Evolutionary conservation across 2,797 vertebrate species (phyloP), one percentile per base, ranked within the genome.

Genomic region (Coregonus suidteri): DNA sequence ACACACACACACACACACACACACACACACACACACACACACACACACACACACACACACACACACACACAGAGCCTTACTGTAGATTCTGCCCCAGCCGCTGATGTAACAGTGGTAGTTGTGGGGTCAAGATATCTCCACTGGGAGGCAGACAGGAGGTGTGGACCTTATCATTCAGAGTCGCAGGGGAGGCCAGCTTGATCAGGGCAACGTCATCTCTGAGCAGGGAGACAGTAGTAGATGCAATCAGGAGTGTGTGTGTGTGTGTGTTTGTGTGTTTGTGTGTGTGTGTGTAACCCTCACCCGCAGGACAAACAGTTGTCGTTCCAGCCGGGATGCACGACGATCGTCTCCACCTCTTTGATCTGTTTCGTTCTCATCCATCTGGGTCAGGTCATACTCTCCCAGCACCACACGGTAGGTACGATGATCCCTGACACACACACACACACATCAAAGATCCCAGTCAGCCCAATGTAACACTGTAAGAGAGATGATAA

Each of bases 401-500:
- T 94, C 93, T 0, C 92, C 93, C 81, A 94, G 5, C 53, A 94
- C 94, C 75, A 93, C 94, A 52, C 81, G 86, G 71, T 94, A 94
- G 34, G 73, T 92, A 35, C 81, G 65, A 9, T 20, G 85, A 35
- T 35, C 34, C 75, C 93, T 93, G 85, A 51, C 70, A 47, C 25
- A 25, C 25, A 25, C 25, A 25, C 18, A 25, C 69, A 25, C 37
- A 56, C 72, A 35, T 34, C 30, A 35, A 62, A 62, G 15, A 20
- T 4, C 25, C 14, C 14, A 11, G 15, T 34, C 6, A 35, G 18
- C 53, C 25, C 51, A 37, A 5, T 7, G 15, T 31, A 3, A 34
- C 25, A 56, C 6, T 11, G 47, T 13, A 6, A 34, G 11, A 0
- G 1, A 25, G 3, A 35, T 9, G 35, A 6, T 9, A 25, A 35